Base-by-base conservation (phyloP, 2,888 invertebrate species). In the Ophion obscuratus region DNA sequence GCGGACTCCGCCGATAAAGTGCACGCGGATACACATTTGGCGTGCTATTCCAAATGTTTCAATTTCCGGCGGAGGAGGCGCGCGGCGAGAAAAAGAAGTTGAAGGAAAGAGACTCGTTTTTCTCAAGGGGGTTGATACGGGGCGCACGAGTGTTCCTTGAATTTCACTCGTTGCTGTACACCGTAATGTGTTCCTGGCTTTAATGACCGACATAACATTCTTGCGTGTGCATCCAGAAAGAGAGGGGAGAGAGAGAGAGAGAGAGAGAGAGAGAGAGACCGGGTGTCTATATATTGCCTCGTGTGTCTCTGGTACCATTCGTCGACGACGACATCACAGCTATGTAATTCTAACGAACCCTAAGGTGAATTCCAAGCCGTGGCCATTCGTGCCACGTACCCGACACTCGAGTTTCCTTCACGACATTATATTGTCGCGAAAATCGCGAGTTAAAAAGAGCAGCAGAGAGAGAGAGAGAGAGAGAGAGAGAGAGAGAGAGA, bases 301-400 rank as follows among this genome's bases (percentile, higher is more conserved):
- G 62, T 68, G 74, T 67, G 74, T 70, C 53, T 64, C 24, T 73
- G 67, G 74, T 85, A 75, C 47, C 81, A 76, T 84, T 71, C 61
- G 67, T 82, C 70, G 67, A 66, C 66, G 78, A 27, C 68, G 71
- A 59, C 59, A 77, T 68, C 77, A 57, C 78, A 64, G 40, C 78
- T 73, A 74, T 74, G 78, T 85, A 81, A 85, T 85, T 85, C 79
- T 85, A 85, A 85, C 85, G 79, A 79, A 75, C 80, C 59, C 40
- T 11, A 76, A 79, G 82, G 85, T 82, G 85, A 79, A 85, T 85
- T 85, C 79, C 78, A 9, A 67, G 67, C 79, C 79, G 76, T 73
- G 79, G 79, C 80, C 57, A 76, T 83, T 82, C 75, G 80, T 83
- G 83, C 83, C 80, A 80, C 80, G 82, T 85, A 83, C 75, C 74